phyloP scores from a whole-genome alignment of 2,888 invertebrate species.

The Yponomeuta plumbellus region DNA sequence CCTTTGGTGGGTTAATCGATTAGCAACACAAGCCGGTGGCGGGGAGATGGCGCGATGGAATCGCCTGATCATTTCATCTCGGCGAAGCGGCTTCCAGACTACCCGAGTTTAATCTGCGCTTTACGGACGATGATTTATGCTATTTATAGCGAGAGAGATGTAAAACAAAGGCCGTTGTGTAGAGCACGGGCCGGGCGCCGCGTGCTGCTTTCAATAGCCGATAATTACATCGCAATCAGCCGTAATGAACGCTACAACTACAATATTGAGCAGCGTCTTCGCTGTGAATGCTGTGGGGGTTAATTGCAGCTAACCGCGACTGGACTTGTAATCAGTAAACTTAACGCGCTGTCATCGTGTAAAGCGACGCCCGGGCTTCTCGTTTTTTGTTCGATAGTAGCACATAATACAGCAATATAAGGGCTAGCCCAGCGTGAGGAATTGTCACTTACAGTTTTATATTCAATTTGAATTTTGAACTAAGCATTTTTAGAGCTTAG shows the following conservation, averaged over 20 bases:
- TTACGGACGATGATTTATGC: constrained; percentile 3
- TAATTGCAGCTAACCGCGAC: constrained; percentile 40
- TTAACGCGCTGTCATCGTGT: neutral
- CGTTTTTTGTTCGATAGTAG: too few relatives aligned
- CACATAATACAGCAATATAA: too few relatives aligned
- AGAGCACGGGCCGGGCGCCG: constrained; percentile 15
- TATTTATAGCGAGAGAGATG: constrained; percentile 4
- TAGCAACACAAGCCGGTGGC: neutral
- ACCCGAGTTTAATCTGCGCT: constrained; percentile 2
- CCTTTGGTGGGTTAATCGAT: neutral
- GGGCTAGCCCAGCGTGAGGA: too few relatives aligned
- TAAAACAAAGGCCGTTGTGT: constrained; percentile 20
- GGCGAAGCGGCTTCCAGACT: neutral
- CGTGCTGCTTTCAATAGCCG: constrained; percentile 43
- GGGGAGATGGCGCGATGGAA: neutral
- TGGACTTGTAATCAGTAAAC: constrained; percentile 16
- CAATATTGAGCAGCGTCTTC: neutral
- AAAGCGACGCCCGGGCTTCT: too few relatives aligned
- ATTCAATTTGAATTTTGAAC: too few relatives aligned
- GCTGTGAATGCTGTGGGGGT: constrained; percentile 15
- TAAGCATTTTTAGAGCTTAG: too few relatives aligned
- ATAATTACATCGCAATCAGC: constrained; percentile 60
- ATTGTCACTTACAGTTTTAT: too few relatives aligned
- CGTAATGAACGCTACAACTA: constrained; percentile 41
- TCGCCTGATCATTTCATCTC: neutral